These are phyloP conservation scores for Symphodus melops DNA, from an alignment of 2,113 vertebrate species.

Conservation along the genomic window DNA sequence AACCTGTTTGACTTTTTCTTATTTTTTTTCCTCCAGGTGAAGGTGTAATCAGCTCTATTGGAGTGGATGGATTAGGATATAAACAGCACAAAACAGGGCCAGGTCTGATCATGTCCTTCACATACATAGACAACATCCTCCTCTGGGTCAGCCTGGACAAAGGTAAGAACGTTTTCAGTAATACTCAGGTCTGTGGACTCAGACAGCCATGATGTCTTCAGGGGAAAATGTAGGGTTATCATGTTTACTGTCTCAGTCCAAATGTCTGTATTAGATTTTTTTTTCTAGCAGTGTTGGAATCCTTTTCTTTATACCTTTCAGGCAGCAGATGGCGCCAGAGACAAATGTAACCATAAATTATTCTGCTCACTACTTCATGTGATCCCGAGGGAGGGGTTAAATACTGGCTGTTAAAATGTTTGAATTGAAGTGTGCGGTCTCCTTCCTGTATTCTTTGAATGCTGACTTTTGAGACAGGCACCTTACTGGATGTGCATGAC, in stretches of 20 bases:
- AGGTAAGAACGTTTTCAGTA: slow-evolving; percentile 58
- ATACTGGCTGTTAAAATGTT: too few species aligned
- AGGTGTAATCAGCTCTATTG: slow-evolving; percentile 85
- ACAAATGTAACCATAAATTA: slow-evolving; percentile 26
- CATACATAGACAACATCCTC: slow-evolving; percentile 81
- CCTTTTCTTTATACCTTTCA: background rate
- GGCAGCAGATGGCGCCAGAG: slow-evolving; percentile 53
- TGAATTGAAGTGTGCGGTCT: too few species aligned
- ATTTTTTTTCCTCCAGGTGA: slow-evolving; percentile 71
- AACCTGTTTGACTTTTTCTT: background rate
- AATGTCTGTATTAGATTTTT: background rate
- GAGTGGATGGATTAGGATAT: slow-evolving; percentile 86
- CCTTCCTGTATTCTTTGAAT: too few species aligned
- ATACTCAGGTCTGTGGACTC: background rate
- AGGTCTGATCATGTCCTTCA: slow-evolving; percentile 80
- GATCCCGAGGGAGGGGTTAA: too few species aligned
- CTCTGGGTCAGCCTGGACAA: slow-evolving; percentile 88
- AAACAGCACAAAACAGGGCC: slow-evolving; percentile 80
- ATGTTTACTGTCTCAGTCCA: background rate
- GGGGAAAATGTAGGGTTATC: too few species aligned
- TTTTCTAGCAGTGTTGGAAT: background rate
- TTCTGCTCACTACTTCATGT: slow-evolving; percentile 12
- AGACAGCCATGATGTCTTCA: background rate
- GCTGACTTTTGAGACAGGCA: too few species aligned
- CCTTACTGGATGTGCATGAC: too few species aligned